Conservation (phyloP, 2,888 invertebrate genomes). For the Apotomis capreana region DNA sequence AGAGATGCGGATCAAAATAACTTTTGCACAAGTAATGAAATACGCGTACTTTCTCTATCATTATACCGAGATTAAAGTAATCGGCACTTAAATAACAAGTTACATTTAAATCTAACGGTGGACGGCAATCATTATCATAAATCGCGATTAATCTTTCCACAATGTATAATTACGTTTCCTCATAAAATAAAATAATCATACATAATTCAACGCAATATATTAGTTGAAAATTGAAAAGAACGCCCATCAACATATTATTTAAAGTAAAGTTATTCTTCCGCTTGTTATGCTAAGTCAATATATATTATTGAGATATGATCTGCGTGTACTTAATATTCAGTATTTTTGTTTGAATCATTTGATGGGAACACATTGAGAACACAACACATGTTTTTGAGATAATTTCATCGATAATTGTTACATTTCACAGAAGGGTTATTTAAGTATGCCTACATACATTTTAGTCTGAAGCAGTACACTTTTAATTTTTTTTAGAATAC, state of each 20-base stretch:
- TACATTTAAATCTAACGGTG: constrained; percentile 1
- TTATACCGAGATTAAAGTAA: constrained; percentile 13
- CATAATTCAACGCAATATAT: constrained; percentile 31
- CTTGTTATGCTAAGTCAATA: constrained; percentile 33
- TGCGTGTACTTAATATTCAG: background rate
- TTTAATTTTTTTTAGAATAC: too few species aligned
- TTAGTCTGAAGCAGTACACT: too few species aligned
- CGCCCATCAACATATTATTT: constrained; percentile 25
- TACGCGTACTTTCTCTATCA: background rate
- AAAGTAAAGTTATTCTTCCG: constrained; percentile 19
- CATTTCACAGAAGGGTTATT: too few species aligned
- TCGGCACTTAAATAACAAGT: constrained; percentile 18
- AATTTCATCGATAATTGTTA: too few species aligned
- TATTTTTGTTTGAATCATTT: too few species aligned
- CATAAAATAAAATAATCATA: constrained; percentile 32
- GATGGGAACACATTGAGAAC: too few species aligned
- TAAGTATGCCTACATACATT: too few species aligned
- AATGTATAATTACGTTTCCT: constrained; percentile 30
- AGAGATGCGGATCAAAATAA: background rate
- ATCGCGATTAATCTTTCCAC: constrained; percentile 22
- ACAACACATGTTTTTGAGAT: too few species aligned
- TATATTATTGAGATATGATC: constrained; percentile 20
- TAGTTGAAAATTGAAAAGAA: constrained; percentile 34
- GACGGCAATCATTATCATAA: constrained; percentile 20
- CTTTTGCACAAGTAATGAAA: constrained; percentile 7